These are phyloP conservation scores for Pomatorhinus ruficollis DNA, from an alignment of 2,113 vertebrate species.

Conservation along the genomic window DNA sequence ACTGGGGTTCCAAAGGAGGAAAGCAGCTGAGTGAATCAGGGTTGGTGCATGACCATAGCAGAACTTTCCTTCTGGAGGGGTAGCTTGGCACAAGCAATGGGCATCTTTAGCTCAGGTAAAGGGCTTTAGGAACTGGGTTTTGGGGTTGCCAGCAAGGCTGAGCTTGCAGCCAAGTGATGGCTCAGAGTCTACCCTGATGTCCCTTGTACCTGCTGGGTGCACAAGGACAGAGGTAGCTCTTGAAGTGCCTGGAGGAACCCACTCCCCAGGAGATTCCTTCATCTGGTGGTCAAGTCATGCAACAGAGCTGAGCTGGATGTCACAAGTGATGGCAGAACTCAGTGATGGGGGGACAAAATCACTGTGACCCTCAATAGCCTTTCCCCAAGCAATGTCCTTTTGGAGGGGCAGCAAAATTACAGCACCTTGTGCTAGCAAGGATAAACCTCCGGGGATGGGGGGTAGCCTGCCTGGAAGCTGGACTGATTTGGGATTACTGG, in stretches of 20 bases:
- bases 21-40: background rate
- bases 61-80: background rate
- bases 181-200: background rate
- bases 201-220: background rate
- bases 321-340: background rate
- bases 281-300: background rate
- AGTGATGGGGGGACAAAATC: background rate
- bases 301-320: background rate
- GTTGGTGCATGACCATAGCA: background rate
- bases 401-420: background rate
- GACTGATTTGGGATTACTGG: background rate
- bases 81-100: background rate
- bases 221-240: background rate
- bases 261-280: background rate
- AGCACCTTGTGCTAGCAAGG: background rate
- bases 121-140: background rate
- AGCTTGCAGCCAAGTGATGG: background rate
- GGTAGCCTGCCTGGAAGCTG: background rate
- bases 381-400: background rate
- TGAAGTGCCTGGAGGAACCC: background rate
- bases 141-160: background rate
- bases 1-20: background rate
- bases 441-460: background rate
- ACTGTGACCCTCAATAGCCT: background rate
- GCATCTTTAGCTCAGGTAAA: background rate